Base-by-base conservation (phyloP, 35 echinoderm and acorn worm species). In the Strongylocentrotus purpuratus region DNA sequence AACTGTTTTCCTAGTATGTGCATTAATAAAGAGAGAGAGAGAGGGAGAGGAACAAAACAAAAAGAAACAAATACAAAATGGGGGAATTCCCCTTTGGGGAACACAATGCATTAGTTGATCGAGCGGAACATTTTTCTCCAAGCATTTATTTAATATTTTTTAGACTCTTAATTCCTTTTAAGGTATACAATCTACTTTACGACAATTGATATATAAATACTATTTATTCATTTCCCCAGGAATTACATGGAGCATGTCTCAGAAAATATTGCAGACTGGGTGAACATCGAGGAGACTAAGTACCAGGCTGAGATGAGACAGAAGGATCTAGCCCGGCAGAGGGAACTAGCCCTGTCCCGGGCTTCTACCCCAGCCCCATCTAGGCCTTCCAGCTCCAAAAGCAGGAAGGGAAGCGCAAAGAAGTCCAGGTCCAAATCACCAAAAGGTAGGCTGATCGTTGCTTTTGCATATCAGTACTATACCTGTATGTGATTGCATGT, bases 201-300 rank as follows among this genome's bases (percentile, higher is more conserved):
- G 48, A 8, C 12, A 50, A 50, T 50, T 5, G 6, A 50, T 50
- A 86, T 86, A 86, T 59, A 58, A 14, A 28, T 48, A 4, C 32
- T 45, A 28, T 25, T 78, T 33, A 41, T 78, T 14, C 85, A 31
- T n/a, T 95, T 33, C 33, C 78, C 3, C 95, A 99, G 98, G 86
- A 99, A 99, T 90, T 99, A 99, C 94, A 95, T 99, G 94, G 98
- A 99, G 96, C 98, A 99, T 96, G 96, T 99, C 35, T 71, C 97
- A 32, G 95, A 96, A n/a, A 94, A 96, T 22, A 96, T 99, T 31
- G 33, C 92, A 5, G 95, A 97, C 45, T 99, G 97, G 97, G 96
- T 94, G 31, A 86, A 96, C 11, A 87, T 94, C 17, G 98, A 99
- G 35, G 98, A 99, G 86, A 50, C 58, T 5, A 99, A 96, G 18